These are phyloP conservation scores for Rhaphigaster nebulosa DNA, from an alignment of 2,888 invertebrate genomes.

Conservation along the genomic window DNA sequence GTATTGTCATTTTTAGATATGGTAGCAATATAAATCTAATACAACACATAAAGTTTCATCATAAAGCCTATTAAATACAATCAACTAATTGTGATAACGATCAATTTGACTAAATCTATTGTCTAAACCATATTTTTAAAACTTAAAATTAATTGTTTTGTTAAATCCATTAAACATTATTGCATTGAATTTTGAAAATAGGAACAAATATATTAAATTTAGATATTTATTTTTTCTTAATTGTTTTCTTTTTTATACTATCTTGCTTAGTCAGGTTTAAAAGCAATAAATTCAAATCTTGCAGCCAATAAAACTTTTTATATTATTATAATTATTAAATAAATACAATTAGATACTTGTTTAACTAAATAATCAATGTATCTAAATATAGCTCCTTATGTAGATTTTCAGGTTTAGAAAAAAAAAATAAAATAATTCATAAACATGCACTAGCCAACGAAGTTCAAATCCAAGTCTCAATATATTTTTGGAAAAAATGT, in stretches of 20 bases:
- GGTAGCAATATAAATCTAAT: conserved; percentile 57
- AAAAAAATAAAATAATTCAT: conserved; percentile 6
- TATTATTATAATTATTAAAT: background rate
- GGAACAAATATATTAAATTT: background rate
- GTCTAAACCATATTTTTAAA: background rate
- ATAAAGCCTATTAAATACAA: conserved; percentile 59
- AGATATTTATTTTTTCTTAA: background rate
- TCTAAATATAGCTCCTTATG: background rate
- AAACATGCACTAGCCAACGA: conserved; percentile 8
- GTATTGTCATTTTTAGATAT: conserved; percentile 58
- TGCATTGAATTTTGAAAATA: background rate
- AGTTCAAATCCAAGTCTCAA: conserved; percentile 36
- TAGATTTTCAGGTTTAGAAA: background rate
- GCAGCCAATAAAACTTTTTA: background rate
- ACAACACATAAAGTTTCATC: conserved; percentile 56
- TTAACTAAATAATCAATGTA: background rate
- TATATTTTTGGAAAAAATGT: conserved; percentile 49
- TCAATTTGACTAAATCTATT: background rate
- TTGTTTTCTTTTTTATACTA: background rate
- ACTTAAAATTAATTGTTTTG: background rate
- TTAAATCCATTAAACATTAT: background rate
- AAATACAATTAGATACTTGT: background rate
- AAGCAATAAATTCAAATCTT: conserved; percentile 40
- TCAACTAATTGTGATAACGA: conserved; percentile 56
- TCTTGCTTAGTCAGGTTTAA: background rate